Conservation (phyloP, 1,140 invertebrate genomes). For the Zophobas morio region DNA sequence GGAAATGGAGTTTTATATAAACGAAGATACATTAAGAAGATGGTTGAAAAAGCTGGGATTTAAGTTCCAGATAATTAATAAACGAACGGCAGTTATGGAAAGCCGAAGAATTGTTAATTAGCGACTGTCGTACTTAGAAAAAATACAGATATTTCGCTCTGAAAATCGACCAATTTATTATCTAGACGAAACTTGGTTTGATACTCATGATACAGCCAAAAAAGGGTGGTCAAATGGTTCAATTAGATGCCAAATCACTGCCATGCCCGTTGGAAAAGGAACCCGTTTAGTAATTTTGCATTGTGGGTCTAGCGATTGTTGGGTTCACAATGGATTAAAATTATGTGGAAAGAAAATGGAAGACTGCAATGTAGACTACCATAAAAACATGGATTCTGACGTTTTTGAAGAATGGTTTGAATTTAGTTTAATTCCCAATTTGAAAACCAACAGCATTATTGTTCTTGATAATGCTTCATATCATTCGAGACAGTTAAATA, state of each 20-base stretch:
- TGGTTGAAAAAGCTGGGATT: constrained; percentile 1
- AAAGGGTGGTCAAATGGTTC: constrained; percentile 1
- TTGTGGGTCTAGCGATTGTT: background rate
- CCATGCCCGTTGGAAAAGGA: background rate
- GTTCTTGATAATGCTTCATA: background rate
- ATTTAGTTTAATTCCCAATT: constrained; percentile 1
- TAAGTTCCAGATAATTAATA: background rate
- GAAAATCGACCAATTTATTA: background rate
- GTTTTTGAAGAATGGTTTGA: constrained; percentile 7
- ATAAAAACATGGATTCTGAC: background rate
- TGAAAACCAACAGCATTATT: background rate
- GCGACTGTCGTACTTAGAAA: background rate
- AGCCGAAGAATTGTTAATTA: constrained; percentile 5
- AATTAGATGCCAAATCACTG: background rate
- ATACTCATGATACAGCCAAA: background rate
- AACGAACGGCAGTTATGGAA: constrained; percentile 7
- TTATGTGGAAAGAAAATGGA: background rate
- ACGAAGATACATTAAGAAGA: background rate
- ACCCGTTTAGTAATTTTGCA: constrained; percentile 5
- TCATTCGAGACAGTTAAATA: background rate
- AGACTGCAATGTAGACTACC: constrained; percentile 2
- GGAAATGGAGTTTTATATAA: background rate
- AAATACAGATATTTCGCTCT: background rate
- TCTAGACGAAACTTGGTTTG: background rate
- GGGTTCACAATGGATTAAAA: constrained; percentile 4